Base-by-base conservation (phyloP, 2,797 vertebrate species). In the Hozukius guyotensis region DNA sequence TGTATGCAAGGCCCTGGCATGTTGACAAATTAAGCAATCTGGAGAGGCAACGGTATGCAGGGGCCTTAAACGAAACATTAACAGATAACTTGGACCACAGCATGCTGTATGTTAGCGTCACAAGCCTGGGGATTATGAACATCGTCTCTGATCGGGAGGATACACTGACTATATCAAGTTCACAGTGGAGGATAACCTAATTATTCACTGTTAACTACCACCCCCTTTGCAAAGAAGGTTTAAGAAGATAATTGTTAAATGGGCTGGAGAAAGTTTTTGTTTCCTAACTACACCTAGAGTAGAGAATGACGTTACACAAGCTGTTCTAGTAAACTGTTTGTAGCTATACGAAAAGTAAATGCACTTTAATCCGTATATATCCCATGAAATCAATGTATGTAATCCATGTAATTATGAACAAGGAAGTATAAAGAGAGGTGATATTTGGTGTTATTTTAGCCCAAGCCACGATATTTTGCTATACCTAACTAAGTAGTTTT, bases 21-120 rank as follows among this genome's bases (percentile, higher is more conserved):
- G 84, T 88, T 94, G 93, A 95, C 88, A 90, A 94, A 94, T 94
- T 89, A 88, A 91, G 85, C 88, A 92, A 91, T 92, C 82, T 87
- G 65, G 62, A 76, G 77, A 89, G 77, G 87, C 61, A 87, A 82
- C 70, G 75, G 75, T 78, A 81, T 78, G 78, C 64, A 77, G 78
- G 27, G 75, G 69, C 64, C 77, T 86, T 78, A 88, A 92, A 90
- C 2, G 36, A 87, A 83, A 78, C 65, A 87, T 83, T 87, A 82
- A 83, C 75, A 82, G 82, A 90, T 82, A 90, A 79, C 62, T 73
- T 80, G 62, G 69, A 85, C 72, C 81, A 55, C 65, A 82, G 52
- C 34, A 18, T 31, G 77, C 36, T 76, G 42, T 20, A 65, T 24
- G 31, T 46, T 75, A 52, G 52, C 6, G 13, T 65, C 66, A 59